Base-by-base conservation (phyloP, 2,797 vertebrate species). In the Parambassis ranga region DNA sequence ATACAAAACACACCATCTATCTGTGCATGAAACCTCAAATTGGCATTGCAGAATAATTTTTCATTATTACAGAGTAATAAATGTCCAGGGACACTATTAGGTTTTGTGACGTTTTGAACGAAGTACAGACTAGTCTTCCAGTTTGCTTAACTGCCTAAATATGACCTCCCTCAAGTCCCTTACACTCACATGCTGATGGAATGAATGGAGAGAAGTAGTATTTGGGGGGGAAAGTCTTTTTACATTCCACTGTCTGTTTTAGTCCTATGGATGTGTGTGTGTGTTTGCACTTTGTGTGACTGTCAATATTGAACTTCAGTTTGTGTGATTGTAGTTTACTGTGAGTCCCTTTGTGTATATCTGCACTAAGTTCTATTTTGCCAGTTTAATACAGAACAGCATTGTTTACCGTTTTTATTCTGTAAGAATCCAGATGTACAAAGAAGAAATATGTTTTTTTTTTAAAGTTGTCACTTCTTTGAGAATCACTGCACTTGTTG, bases 361-460 rank as follows among this genome's bases (percentile, higher is more conserved):
- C 75, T 82, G 83, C 79, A 83, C 79, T 82, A 67, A 84, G 67
- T 82, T 87, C 75, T 70, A 61, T 75, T 89, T 81, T 85, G 80
- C 75, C 77, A 77, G 76, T 80, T 87, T 77, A 81, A 63, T 77
- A 77, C 79, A 58, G 80, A 84, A 73, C 55, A 50, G 57, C 65
- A 65, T 79, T 74, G 75, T 86, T 87, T 85, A 75, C 81, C 18
- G 62, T 82, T 87, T 87, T 79, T 84, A 83, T 87, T 85, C 83
- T 81, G 82, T 88, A 85, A 73, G 55, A 81, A 82, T 77, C 51
- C 61, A 75, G 78, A 77, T 86, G 84, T 87, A 83, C 64, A 89
- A 79, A 85, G 62, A 79, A 85, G 62, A 80, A 39, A 27, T 75
- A 5, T 65, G 51, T 69, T 67, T 63, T 72, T 37, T 70, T 67